Percentiles rank a stretch among this genome's conserved stretches.
These are phyloP conservation scores for Erannis defoliaria DNA, from an alignment of 2,888 invertebrate species.

Conservation along the genomic window DNA sequence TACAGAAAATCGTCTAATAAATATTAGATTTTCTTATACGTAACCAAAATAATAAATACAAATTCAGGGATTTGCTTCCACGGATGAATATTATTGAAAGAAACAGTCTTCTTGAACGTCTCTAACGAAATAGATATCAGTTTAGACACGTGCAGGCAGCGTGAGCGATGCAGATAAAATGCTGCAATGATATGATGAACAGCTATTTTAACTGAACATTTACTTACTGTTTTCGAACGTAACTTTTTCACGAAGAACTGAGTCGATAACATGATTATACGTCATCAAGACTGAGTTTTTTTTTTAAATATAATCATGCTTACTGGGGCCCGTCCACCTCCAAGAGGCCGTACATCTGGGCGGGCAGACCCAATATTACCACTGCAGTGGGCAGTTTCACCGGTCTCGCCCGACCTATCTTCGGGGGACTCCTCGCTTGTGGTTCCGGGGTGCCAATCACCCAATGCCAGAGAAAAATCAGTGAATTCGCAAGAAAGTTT, in stretches of 20 bases:
- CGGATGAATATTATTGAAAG: slow-evolving; percentile 6
- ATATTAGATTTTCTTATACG: background rate
- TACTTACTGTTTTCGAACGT: background rate
- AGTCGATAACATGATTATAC: background rate
- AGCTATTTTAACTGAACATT: slow-evolving; percentile 5
- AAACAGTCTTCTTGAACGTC: slow-evolving; percentile 3
- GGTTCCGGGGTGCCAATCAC: no score
- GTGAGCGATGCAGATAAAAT: slow-evolving; percentile 18
- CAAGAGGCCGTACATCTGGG: no score
- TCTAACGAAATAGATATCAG: slow-evolving; percentile 31
- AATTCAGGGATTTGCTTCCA: background rate
- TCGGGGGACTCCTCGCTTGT: no score
- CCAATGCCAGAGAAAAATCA: no score
- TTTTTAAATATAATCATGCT: no score
- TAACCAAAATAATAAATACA: background rate
- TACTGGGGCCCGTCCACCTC: no score
- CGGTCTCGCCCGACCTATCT: no score
- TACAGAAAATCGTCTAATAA: background rate
- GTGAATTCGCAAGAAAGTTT: no score
- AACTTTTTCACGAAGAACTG: background rate
- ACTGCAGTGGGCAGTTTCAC: no score
- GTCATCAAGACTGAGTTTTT: no score
- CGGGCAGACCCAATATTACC: no score
- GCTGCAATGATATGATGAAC: slow-evolving; percentile 6
- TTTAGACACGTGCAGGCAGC: slow-evolving; percentile 16